Base-by-base conservation (phyloP, 2,888 invertebrate species). In the Tigriopus californicus region DNA sequence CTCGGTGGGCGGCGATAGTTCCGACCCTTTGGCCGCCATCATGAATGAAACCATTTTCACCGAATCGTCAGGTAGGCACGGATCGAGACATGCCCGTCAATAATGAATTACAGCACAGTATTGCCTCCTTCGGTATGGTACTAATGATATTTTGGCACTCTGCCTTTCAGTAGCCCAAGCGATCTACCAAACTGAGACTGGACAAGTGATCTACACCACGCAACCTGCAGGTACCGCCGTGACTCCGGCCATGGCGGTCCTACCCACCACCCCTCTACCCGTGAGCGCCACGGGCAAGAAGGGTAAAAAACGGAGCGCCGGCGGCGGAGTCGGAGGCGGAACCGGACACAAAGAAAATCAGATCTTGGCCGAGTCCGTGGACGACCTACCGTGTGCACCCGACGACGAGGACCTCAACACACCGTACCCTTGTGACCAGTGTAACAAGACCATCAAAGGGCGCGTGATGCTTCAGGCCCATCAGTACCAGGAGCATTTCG, bases 41-140 rank as follows among this genome's bases (percentile, higher is more conserved):
- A 59, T 59, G 59, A 59, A 59, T 25, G 49, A 59, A 22, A 59
- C 59, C n/a, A 59, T 59, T 10, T 59, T 59, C 25, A 56, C 56
- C 8, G 56, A 56, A 24, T 46, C 56, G 6, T 46, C 56, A 5
- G 56, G 56, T 46, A 46, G 55, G n/a, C 22, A 41, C 41, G 11
- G 41, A 41, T 41, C 13, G 11, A 41, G 11, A 12, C 41, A 41
- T 41, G 41, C 41, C 11, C 13, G 41, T 41, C 41, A 41, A n/a
- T n/a, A n/a, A n/a, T n/a, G n/a, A n/a, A n/a, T n/a, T n/a, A n/a
- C n/a, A n/a, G n/a, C n/a, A n/a, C n/a, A n/a, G n/a, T n/a, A n/a
- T n/a, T n/a, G n/a, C n/a, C n/a, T n/a, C n/a, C n/a, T n/a, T n/a
- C n/a, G n/a, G n/a, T n/a, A n/a, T n/a, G n/a, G n/a, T n/a, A n/a